Evolutionary conservation across 2,888 invertebrate species (phyloP).

Genomic region (Erebia epiphron): DNA sequence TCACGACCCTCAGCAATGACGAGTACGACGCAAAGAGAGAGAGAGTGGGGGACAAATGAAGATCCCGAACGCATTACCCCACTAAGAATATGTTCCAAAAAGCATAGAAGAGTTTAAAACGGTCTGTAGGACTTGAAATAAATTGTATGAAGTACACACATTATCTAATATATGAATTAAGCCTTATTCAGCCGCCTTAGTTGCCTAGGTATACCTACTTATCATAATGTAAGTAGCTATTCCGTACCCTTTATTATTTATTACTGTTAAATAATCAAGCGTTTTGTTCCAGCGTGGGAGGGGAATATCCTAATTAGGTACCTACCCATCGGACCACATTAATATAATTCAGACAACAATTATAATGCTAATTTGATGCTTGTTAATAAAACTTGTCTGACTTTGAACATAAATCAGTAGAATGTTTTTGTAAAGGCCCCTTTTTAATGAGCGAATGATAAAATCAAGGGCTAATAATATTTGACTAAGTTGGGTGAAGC

Average conservation of each 20-base stretch:
- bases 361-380: not conserved
- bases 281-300: not conserved
- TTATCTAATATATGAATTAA: too few relatives aligned
- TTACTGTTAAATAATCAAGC: not conserved
- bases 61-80: not conserved
- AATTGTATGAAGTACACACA: too few relatives aligned
- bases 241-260: not conserved
- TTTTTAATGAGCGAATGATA: conserved; percentile 12
- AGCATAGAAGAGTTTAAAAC: too few relatives aligned
- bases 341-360: not conserved
- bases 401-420: not conserved
- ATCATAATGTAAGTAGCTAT: too few relatives aligned
- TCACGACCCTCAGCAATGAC: too few relatives aligned
- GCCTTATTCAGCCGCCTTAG: too few relatives aligned
- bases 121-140: too few relatives aligned
- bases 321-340: not conserved
- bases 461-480: not conserved
- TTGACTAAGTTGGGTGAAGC: not conserved
- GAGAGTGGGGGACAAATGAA: not conserved
- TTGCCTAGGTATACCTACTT: too few relatives aligned
- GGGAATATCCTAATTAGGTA: not conserved
- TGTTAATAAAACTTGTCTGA: conserved; percentile 3
- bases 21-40: too few relatives aligned
- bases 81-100: too few relatives aligned
- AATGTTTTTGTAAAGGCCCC: conserved; percentile 8